Conservation (phyloP, 2,113 vertebrate species). For the Cynoglossus semilaevis region DNA sequence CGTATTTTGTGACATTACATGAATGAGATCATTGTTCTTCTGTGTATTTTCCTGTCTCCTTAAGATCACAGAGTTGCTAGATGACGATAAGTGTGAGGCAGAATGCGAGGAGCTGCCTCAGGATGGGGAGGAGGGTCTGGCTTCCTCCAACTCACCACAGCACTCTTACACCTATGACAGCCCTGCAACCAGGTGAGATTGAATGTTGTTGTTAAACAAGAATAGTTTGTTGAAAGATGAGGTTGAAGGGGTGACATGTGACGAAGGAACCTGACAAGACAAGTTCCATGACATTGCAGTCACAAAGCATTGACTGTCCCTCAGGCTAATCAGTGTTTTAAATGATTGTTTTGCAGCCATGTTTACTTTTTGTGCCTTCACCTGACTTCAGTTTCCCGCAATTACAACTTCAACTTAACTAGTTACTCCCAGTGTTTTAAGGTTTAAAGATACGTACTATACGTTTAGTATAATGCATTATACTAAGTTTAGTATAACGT, state of each 20-base stretch:
- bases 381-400: too few species aligned
- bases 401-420: too few species aligned
- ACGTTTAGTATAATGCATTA: too few species aligned
- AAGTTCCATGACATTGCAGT: neutral
- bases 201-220: too few species aligned
- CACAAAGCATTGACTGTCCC: neutral
- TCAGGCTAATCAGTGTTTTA: neutral
- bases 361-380: too few species aligned
- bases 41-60: neutral
- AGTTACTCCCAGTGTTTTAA: too few species aligned
- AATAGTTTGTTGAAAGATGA: too few species aligned
- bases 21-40: too few species aligned
- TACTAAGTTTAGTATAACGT: too few species aligned
- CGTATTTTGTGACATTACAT: too few species aligned
- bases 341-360: neutral
- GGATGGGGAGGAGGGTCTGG: conserved; percentile 82
- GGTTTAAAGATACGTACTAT: too few species aligned
- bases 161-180: conserved; percentile 57
- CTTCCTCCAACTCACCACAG: conserved; percentile 55
- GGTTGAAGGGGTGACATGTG: neutral
- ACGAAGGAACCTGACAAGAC: neutral
- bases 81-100: conserved; percentile 91
- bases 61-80: conserved; percentile 93
- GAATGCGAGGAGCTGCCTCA: conserved; percentile 90
- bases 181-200: conserved; percentile 68